Percentiles rank a stretch among this genome's conserved stretches.
Conservation (phyloP, 2,113 vertebrate genomes). For the Oryzias javanicus region DNA sequence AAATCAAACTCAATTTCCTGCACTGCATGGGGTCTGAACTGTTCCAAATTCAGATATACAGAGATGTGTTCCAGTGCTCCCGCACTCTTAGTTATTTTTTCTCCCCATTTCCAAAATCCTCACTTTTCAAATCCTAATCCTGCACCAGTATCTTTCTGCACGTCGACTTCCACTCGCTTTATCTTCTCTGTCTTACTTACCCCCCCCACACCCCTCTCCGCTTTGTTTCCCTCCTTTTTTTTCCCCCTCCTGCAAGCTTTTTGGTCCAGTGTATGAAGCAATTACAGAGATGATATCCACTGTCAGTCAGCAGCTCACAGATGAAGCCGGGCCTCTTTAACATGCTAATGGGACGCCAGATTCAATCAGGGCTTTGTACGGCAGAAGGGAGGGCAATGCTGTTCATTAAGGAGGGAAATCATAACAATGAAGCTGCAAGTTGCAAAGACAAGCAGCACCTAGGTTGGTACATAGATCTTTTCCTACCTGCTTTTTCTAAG, state of each 20-base stretch:
- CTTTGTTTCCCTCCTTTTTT: conserved; percentile 7
- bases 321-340: conserved; percentile 74
- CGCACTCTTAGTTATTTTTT: conserved; percentile 20
- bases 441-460: conserved; percentile 55
- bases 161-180: background rate
- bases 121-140: conserved; percentile 52
- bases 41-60: conserved; percentile 43
- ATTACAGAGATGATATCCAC: conserved; percentile 81
- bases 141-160: conserved; percentile 25
- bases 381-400: conserved; percentile 51
- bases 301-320: conserved; percentile 78
- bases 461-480: conserved; percentile 8
- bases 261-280: conserved; percentile 64
- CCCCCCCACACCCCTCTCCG: conserved; percentile 6
- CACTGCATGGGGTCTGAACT: conserved; percentile 32
- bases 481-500: conserved; percentile 4
- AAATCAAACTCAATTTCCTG: conserved; percentile 40
- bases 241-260: conserved; percentile 32
- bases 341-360: conserved; percentile 79
- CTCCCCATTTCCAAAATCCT: conserved; percentile 26
- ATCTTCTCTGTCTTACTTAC: background rate
- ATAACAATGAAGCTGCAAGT: conserved; percentile 66
- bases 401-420: conserved; percentile 75
- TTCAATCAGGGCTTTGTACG: conserved; percentile 76
- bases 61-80: conserved; percentile 30